Conservation (phyloP, 2,113 vertebrate species). For the Felis catus region DNA sequence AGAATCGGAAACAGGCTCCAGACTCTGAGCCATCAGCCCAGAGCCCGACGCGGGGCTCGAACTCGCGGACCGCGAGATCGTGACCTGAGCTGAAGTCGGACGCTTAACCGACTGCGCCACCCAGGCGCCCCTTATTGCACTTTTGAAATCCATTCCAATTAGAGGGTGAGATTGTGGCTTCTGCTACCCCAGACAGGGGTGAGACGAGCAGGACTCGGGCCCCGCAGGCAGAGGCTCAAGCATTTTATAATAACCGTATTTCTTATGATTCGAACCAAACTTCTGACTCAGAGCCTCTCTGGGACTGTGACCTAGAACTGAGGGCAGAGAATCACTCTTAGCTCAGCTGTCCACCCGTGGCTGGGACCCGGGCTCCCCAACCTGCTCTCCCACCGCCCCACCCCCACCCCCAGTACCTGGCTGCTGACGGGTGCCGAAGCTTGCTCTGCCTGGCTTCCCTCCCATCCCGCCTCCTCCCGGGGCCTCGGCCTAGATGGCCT, state of each 20-base stretch:
- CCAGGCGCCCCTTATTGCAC: no score
- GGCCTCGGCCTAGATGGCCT: neutral
- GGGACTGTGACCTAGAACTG: rapidly evolving
- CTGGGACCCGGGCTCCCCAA: neutral
- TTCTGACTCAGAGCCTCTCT: neutral
- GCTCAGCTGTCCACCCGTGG: neutral
- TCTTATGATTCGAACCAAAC: neutral
- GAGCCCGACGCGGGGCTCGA: no score
- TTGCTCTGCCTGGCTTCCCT: rapidly evolving
- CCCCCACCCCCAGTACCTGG: rapidly evolving
- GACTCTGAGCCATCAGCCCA: no score
- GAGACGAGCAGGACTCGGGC: neutral
- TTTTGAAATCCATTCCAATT: slow-evolving; percentile 80
- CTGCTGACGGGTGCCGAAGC: neutral
- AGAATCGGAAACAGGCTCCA: no score
- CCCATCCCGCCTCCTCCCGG: neutral
- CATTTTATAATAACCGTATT: slow-evolving; percentile 77
- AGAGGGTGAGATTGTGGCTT: slow-evolving; percentile 28
- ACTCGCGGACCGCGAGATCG: no score
- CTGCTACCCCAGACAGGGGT: slow-evolving; percentile 6
- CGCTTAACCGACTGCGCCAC: no score
- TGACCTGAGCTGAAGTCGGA: no score
- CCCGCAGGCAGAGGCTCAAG: slow-evolving; percentile 59
- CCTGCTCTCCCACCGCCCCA: neutral
- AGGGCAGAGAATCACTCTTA: no score